phyloP scores from a whole-genome alignment of 2,888 invertebrate genomes.

The Stenurella melanura region DNA sequence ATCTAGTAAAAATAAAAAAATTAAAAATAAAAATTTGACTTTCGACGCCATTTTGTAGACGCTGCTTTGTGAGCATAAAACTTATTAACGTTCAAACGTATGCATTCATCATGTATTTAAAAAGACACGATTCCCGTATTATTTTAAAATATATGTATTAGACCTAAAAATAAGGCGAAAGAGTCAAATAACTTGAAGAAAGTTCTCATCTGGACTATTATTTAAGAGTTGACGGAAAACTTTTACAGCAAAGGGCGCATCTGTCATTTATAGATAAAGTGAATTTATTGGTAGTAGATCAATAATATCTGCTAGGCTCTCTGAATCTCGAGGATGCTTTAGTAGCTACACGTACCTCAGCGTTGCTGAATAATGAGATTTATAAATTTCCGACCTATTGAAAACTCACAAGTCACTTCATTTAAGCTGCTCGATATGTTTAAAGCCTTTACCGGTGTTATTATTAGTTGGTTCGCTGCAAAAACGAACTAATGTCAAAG shows the following conservation, averaged over 20 bases:
- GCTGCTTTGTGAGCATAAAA: no score
- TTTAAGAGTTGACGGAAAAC: neutral
- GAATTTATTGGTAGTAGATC: neutral
- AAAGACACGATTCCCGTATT: no score
- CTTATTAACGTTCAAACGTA: no score
- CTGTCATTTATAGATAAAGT: constrained; percentile 2
- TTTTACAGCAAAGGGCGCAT: neutral
- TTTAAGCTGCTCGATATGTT: neutral
- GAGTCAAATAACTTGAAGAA: no score
- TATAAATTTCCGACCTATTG: neutral
- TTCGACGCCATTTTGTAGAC: no score
- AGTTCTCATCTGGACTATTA: no score
- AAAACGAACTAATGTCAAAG: no score
- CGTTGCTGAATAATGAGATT: neutral
- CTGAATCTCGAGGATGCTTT: neutral
- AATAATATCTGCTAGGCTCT: neutral
- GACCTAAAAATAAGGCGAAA: no score
- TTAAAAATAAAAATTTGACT: no score
- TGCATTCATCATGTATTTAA: no score
- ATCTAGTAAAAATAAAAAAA: no score
- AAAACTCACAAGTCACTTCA: neutral
- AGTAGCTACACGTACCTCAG: neutral
- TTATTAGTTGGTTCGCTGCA: neutral
- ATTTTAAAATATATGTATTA: no score
- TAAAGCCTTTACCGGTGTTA: neutral